Evolutionary conservation across 2,113 vertebrate species (phyloP), one percentile per base, ranked within the genome.

Genomic region (Pogona vitticeps): DNA sequence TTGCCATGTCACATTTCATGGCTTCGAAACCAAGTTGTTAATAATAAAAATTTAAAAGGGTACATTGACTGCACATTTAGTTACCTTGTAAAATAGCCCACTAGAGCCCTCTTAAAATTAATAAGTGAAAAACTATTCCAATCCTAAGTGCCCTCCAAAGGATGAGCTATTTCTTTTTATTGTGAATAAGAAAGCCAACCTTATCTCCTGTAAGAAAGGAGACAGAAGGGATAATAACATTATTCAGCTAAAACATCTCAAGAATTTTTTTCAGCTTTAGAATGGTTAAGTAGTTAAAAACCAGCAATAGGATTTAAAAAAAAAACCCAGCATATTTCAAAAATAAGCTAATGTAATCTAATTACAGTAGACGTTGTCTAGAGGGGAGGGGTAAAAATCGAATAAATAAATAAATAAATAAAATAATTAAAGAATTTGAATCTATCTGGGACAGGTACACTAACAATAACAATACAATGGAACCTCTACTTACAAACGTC

Each of bases 21-120:
- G 1, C 23, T 6, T 88, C 89, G 13, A 40, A 92, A 42, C 38
- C 86, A 38, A 91, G 90, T 83, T 63, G 23, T 42, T 76, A 80
- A 42, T 26, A 72, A 68, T 0, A 0, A 86, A 90, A 52, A 12
- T 33, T 10, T 36, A 21, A 88, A 86, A 18, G 10, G 89, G 65
- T 85, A 76, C 0, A 28, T 80, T 92, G 90, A 88, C 65, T 91
- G 10, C 26, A 81, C 2, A 83, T 56, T 83, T 93, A 78, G 86
- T 78, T 31, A 65, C 28, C 0, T 76, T 92, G 23, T 46, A 87
- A 95, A 93, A 87, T 76, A 70, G 26, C 75, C 61, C 76, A 85
- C 15, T 2, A 28, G 56, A 76, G 15, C 4, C 1, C 20, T 83
- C 15, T 89, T 86, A 76, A 73, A 88, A 88, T 77, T 78, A 90